Percentiles rank a stretch among this genome's conserved stretches.
These are phyloP conservation scores for Scaptomyza hsui DNA, from an alignment of 1,140 invertebrate genomes.

Conservation along the genomic window DNA sequence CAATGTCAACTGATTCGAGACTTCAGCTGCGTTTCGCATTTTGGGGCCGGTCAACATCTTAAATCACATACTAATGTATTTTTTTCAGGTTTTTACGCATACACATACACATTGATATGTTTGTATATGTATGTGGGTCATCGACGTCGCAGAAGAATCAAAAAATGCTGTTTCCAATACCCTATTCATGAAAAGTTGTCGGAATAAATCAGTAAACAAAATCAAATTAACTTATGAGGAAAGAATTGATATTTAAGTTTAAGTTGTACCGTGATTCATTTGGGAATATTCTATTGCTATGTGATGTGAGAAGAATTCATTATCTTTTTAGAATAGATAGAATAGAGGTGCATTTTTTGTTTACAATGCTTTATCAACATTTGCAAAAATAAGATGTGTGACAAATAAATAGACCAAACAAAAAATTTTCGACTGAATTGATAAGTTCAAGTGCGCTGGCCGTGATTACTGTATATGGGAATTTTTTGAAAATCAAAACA, in stretches of 20 bases:
- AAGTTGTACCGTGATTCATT: too few species aligned
- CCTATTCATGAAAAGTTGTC: not conserved
- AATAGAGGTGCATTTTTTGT: slow-evolving; percentile 2
- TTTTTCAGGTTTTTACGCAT: slow-evolving; percentile 2
- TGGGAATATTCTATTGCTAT: too few species aligned
- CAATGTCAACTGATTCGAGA: slow-evolving; percentile 67
- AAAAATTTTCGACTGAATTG: slow-evolving; percentile 25
- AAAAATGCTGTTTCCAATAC: slow-evolving; percentile 15
- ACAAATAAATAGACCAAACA: slow-evolving; percentile 20
- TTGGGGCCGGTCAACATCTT: slow-evolving; percentile 22
- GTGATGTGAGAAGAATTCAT: not conserved
- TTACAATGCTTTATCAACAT: slow-evolving; percentile 24
- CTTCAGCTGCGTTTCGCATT: slow-evolving; percentile 37
- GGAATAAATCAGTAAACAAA: not conserved
- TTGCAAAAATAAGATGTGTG: slow-evolving; percentile 11
- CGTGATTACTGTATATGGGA: slow-evolving; percentile 9
- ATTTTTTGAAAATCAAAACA: not conserved
- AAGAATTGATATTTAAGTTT: too few species aligned
- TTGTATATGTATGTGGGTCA: slow-evolving; percentile 63
- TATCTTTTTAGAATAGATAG: not conserved
- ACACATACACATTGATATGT: not conserved
- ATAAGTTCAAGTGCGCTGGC: slow-evolving; percentile 24
- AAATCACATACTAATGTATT: slow-evolving; percentile 7
- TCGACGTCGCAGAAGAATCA: slow-evolving; percentile 41
- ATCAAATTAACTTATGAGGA: too few species aligned